Conservation (phyloP, 1,140 invertebrate species). For the Maniola jurtina region DNA sequence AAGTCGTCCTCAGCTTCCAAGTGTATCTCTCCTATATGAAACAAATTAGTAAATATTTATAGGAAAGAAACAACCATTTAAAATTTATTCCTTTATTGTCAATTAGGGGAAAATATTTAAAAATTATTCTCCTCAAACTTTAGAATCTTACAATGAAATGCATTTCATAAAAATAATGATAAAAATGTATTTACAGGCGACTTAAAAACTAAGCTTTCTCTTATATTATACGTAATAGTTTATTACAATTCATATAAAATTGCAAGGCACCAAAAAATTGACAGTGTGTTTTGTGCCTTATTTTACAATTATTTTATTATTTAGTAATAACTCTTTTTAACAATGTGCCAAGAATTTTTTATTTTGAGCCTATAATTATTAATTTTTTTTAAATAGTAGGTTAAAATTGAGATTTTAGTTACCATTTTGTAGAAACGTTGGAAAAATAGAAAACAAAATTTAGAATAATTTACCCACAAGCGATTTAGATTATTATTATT, state of each 20-base stretch:
- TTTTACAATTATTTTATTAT: slow-evolving; percentile 25
- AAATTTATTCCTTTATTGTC: slow-evolving; percentile 77
- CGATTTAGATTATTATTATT: too few species aligned
- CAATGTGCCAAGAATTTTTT: slow-evolving; percentile 28
- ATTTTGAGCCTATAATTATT: not conserved
- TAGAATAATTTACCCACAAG: too few species aligned
- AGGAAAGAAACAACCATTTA: slow-evolving; percentile 41
- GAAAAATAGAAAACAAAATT: not conserved
- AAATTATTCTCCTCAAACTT: slow-evolving; percentile 64
- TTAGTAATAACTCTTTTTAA: slow-evolving; percentile 19
- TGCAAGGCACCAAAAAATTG: slow-evolving; percentile 50
- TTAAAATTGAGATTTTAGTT: not conserved
- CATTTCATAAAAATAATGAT: slow-evolving; percentile 73
- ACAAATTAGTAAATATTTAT: not conserved
- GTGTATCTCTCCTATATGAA: too few species aligned
- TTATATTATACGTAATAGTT: slow-evolving; percentile 56
- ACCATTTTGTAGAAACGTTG: not conserved
- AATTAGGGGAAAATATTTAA: slow-evolving; percentile 72
- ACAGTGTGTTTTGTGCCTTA: slow-evolving; percentile 45
- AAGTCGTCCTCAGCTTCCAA: too few species aligned
- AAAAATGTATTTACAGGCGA: slow-evolving; percentile 70
- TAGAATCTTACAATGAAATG: slow-evolving; percentile 74
- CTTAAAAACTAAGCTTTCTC: slow-evolving; percentile 40
- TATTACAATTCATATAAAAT: slow-evolving; percentile 55
- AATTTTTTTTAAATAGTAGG: not conserved